These are phyloP conservation scores for Machimus rusticus DNA, from an alignment of 2,888 invertebrate genomes.

Conservation along the genomic window DNA sequence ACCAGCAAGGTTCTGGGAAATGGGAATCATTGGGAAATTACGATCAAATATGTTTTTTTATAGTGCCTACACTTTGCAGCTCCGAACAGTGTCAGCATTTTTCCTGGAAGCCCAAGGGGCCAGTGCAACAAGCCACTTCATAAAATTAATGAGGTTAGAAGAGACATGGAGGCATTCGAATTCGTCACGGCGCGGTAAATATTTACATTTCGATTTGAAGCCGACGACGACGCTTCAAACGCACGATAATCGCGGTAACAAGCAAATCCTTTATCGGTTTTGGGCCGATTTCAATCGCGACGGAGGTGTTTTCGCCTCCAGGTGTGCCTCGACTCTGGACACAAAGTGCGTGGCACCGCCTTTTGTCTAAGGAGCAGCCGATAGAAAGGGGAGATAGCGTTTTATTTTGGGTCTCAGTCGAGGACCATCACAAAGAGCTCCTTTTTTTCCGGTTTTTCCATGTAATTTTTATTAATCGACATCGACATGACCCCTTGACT, in stretches of 20 bases:
- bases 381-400: slow-evolving; percentile 29
- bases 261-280: neutral
- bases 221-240: neutral
- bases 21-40: neutral
- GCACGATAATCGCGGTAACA: neutral
- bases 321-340: slow-evolving; percentile 2
- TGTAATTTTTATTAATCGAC: slow-evolving; percentile 13
- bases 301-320: neutral
- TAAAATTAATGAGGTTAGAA: neutral
- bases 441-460: neutral
- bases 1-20: neutral
- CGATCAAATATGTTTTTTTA: neutral
- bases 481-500: neutral
- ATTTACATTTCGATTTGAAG: neutral
- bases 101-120: neutral
- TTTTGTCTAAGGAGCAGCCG: neutral
- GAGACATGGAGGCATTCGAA: neutral
- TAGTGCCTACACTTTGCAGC: neutral
- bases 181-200: neutral
- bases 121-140: neutral
- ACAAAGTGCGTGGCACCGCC: neutral
- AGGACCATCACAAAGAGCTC: neutral
- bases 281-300: neutral
- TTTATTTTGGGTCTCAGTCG: neutral
- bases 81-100: neutral